A percentile compares a stretch with the other conserved stretches of the same genome.
phyloP scores from a whole-genome alignment of 2,797 vertebrate genomes.

The Rhyacichthys aspro region DNA sequence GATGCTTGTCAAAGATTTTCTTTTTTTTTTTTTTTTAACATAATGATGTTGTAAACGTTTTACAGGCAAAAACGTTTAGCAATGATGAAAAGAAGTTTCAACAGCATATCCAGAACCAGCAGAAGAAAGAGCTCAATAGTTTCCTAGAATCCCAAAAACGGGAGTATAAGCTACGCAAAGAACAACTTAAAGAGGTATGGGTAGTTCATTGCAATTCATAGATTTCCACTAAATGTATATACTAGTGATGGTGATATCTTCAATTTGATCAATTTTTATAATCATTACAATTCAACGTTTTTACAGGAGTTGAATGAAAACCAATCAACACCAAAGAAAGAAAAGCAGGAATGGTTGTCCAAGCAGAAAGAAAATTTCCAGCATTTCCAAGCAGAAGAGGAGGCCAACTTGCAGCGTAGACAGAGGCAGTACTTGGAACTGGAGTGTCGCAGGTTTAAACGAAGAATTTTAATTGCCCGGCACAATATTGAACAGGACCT shows the following conservation, averaged over 20 bases:
- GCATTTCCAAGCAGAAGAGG: constrained; percentile 97
- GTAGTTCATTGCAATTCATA: neutral
- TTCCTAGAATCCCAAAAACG: constrained; percentile 97
- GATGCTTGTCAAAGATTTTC: neutral
- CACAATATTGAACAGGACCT: constrained; percentile 97
- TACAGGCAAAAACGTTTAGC: constrained; percentile 91
- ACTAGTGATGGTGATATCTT: no score
- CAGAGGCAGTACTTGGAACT: constrained; percentile 97
- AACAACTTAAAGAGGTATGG: constrained; percentile 95
- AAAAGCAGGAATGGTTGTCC: constrained; percentile 98
- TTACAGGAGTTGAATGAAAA: constrained; percentile 95
- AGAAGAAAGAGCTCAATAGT: constrained; percentile 97
- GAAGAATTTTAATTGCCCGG: constrained; percentile 94
- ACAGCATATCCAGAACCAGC: constrained; percentile 97
- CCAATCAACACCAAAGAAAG: constrained; percentile 98
- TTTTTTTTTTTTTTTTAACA: neutral
- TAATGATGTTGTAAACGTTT: constrained; percentile 13
- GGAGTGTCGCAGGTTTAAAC: constrained; percentile 95
- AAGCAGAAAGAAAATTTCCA: constrained; percentile 99
- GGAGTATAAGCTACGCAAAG: constrained; percentile 98
- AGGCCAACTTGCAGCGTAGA: constrained; percentile 92
- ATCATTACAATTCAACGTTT: neutral
- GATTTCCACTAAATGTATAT: neutral
- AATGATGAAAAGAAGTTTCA: constrained; percentile 99
- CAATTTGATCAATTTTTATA: neutral